Evolutionary conservation across 37 sponge, comb jelly and placozoan species (phyloP), one percentile per base, ranked within the genome.

Genomic region (Cliona cf. orientalis): DNA sequence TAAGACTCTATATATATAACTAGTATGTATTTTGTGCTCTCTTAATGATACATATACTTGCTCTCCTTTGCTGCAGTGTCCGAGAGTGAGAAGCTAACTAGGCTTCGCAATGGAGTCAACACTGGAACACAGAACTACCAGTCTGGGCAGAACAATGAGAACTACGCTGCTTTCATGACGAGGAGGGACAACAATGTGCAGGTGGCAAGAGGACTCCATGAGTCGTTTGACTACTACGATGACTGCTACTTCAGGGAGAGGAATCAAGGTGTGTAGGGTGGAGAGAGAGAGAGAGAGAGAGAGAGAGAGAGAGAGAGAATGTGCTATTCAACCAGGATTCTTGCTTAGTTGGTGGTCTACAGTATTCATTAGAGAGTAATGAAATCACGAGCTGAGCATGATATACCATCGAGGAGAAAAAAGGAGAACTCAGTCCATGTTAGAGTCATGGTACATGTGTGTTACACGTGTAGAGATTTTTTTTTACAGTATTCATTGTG

Each of bases 151-250:
- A 59, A 58, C 32, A 41, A 76, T 5, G 40, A 41, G 0, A 80
- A 79, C 66, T 66, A 66, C 23, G 61, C 49, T 3, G 45, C 72
- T 14, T 33, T 74, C 5, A 39, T 73, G 25, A 31, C 55, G 74
- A 78, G 26, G 45, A 84, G 93, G 28, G 66, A 74, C 61, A 60
- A 43, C 6, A 74, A 69, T 26, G 95, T 90, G 7, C 31, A 73
- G 9, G 33, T 41, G 19, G 44, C 69, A n/a, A 43, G 93, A 31
- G 99, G 94, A 0, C 87, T 99, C 1, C 99, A 99, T 56, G 99
- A 99, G 87, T 78, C 80, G 3, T 82, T 78, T 28, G 86, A 83
- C 23, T 96, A 72, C 76, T 99, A 99, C 62, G 95, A 96, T 64
- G 90, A 86, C 69, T 99, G 99, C 83, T 84, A 86, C 75, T 84